Conservation (phyloP, 2,888 invertebrate species). For the Drosophila sordidapex region DNA sequence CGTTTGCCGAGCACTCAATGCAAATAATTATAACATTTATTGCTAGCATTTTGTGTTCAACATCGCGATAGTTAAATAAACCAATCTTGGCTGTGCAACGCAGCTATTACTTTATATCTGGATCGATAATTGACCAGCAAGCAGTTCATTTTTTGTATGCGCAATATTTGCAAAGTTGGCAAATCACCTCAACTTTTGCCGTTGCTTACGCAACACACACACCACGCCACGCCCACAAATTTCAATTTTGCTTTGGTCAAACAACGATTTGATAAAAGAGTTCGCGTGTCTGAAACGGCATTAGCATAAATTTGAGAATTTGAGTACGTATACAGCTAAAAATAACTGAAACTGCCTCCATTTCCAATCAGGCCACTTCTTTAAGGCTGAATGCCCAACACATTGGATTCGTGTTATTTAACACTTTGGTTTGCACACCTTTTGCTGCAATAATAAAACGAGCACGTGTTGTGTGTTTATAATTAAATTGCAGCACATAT, state of each 20-base stretch:
- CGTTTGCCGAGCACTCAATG: slow-evolving; percentile 9
- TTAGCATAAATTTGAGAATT: slow-evolving; percentile 55
- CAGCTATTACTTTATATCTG: not conserved
- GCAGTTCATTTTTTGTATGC: slow-evolving; percentile 9
- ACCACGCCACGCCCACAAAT: slow-evolving; percentile 11
- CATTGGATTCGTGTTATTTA: slow-evolving; percentile 32
- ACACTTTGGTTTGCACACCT: slow-evolving; percentile 70
- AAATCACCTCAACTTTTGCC: not conserved
- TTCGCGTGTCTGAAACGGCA: slow-evolving; percentile 58
- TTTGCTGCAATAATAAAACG: slow-evolving; percentile 30
- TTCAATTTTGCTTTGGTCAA: slow-evolving; percentile 4
- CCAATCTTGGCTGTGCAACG: not conserved
- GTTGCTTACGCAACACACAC: not conserved
- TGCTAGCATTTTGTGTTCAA: not conserved
- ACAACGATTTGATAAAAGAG: slow-evolving; percentile 29
- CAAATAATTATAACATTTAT: not conserved
- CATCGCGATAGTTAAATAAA: not conserved
- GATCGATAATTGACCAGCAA: slow-evolving; percentile 8
- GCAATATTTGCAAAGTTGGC: not conserved
- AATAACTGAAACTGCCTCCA: slow-evolving; percentile 12
- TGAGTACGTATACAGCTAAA: slow-evolving; percentile 31
- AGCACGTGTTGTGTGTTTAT: slow-evolving; percentile 75
- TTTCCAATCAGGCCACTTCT: slow-evolving; percentile 1
- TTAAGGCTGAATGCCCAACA: slow-evolving; percentile 1
- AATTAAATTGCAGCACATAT: slow-evolving; percentile 71